phyloP scores from a whole-genome alignment of 2,888 invertebrate species.

The Pteria penguin region DNA sequence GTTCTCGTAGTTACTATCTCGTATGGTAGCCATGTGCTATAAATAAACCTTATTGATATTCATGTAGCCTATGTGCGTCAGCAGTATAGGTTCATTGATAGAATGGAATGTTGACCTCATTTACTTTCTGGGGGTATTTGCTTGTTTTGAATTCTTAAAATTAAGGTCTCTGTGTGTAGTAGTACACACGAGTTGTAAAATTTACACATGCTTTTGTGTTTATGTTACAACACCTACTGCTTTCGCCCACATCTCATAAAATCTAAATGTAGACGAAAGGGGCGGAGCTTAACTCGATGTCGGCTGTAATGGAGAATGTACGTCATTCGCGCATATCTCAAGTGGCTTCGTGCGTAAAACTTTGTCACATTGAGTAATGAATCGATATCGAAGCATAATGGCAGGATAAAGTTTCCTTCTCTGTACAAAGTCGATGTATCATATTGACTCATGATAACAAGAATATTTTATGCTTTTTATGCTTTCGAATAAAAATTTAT shows the following conservation, averaged over 20 bases:
- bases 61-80: slow-evolving; percentile 32
- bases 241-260: slow-evolving; percentile 32
- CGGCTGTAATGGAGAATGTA: slow-evolving; percentile 13
- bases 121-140: slow-evolving; percentile 8
- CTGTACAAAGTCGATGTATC: no score
- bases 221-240: slow-evolving; percentile 43
- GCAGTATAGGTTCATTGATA: slow-evolving; percentile 27
- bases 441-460: no score
- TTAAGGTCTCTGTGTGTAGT: neutral
- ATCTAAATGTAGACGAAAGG: slow-evolving; percentile 37
- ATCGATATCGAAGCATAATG: no score
- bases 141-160: neutral
- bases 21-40: slow-evolving; percentile 31
- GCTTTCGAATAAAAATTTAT: no score
- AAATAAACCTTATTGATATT: slow-evolving; percentile 30
- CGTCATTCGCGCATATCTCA: slow-evolving; percentile 37
- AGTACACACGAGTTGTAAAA: slow-evolving; percentile 12
- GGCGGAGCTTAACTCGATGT: slow-evolving; percentile 55
- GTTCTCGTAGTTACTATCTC: slow-evolving; percentile 24
- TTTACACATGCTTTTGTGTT: slow-evolving; percentile 42
- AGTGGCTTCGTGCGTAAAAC: slow-evolving; percentile 37
- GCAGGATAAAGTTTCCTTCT: no score
- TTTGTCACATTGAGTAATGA: no score
- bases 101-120: slow-evolving; percentile 18
- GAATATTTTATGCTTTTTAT: no score